Evolutionary conservation across 2,113 vertebrate species (phyloP).

Genomic region (Perca schrenkii): DNA sequence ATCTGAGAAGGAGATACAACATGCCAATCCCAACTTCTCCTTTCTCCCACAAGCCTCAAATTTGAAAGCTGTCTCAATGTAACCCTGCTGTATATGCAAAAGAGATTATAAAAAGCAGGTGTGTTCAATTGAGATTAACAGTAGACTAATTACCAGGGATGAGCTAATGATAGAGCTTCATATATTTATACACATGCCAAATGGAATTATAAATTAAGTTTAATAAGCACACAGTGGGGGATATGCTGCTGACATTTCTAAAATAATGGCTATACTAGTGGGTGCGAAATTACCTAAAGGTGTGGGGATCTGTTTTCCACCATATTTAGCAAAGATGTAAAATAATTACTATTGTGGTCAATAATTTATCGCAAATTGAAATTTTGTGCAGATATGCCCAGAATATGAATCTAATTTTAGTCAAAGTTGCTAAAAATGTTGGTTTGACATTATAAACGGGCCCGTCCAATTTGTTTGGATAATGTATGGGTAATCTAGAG

Average conservation of each 20-base stretch:
- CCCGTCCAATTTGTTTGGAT: not conserved
- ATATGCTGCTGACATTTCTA: conserved; percentile 10
- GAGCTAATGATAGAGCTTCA: conserved; percentile 58
- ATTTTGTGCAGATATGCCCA: not conserved
- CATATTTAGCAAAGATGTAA: not conserved
- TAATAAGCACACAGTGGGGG: conserved; percentile 38
- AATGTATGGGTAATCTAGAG: not conserved
- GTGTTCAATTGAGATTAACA: conserved; percentile 67
- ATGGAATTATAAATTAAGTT: conserved; percentile 63
- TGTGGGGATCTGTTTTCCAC: not conserved
- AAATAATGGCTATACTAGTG: conserved; percentile 23
- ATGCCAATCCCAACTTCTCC: conserved; percentile 47
- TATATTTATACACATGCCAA: conserved; percentile 46
- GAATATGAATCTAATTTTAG: not conserved
- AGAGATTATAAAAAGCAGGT: conserved; percentile 66
- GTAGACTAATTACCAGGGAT: conserved; percentile 65
- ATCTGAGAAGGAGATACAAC: conserved; percentile 35
- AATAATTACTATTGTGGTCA: not conserved
- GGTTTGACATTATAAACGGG: not conserved
- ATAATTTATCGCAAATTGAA: not conserved
- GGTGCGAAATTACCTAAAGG: not conserved
- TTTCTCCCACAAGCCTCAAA: conserved; percentile 26
- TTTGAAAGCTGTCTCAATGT: conserved; percentile 29
- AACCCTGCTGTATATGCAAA: conserved; percentile 21
- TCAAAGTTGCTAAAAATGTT: not conserved